Base-by-base conservation (phyloP, 2,113 vertebrate genomes). In the Geococcyx californianus region DNA sequence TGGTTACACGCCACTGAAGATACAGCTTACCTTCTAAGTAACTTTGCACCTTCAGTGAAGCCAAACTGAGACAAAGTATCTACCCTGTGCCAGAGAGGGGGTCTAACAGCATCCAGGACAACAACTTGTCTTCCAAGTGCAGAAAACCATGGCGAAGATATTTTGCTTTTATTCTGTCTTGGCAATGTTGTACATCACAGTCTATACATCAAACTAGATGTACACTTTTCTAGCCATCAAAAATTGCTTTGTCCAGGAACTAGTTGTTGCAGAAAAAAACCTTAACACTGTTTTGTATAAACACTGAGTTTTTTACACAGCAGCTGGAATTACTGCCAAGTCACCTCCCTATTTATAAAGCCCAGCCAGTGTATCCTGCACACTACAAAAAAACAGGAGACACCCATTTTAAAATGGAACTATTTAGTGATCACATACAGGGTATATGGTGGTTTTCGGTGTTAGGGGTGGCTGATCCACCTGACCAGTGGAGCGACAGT, bases 91-190 rank as follows among this genome's bases (percentile, higher is more conserved):
- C 11, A 11, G 24, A 2, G 20, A 40, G 21, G 0, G 16, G 28
- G 23, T 31, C 28, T 17, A 16, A 36, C 4, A 38, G 33, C 16
- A 16, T 11, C 36, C 47, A 7, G 25, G 1, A 6, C 7, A 4
- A 4, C 38, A 4, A 1, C 42, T 56, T 14, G 4, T 34, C 33
- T 51, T 7, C 1, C 3, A 9, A 49, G 28, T 0, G 11, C 0
- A 2, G 70, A 34, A 75, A 25, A 15, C 11, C 3, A 1, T 34
- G 4, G 3, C 1, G 5, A 26, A 10, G 26, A 2, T 34, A 13
- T 36, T 56, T 54, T 38, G 47, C 23, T 77, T 68, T 49, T 31
- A 45, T 63, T 55, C n/a, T 20, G 5, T 11, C 62, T 9, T 6
- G 25, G 33, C 52, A 47, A 4, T 2, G 26, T 8, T 29, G 28